Base-by-base conservation (phyloP, 2,113 vertebrate genomes). In the Apistogramma diplotaenia region DNA sequence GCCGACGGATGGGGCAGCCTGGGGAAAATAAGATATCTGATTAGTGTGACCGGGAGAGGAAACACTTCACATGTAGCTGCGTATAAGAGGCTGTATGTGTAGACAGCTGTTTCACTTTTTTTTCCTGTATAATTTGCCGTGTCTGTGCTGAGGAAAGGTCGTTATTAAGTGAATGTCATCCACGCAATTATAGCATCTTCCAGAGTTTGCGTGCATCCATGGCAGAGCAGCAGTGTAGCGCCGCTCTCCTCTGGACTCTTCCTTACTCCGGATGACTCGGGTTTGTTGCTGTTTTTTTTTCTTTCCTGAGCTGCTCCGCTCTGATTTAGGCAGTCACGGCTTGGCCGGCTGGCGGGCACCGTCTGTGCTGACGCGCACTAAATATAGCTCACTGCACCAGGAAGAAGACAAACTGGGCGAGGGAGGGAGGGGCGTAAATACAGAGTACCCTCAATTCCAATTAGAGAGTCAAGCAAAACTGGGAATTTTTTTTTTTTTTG, bases 341-440 rank as follows among this genome's bases (percentile, higher is more conserved):
- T 85, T 79, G 85, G 82, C 88, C 46, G 79, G 85, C 93, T 87
- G 89, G 85, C 72, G 86, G 88, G 90, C 79, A 89, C 84, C 72
- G 85, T 89, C 89, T 91, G 88, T 81, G 72, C 85, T 40, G 71
- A 61, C 84, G 80, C 76, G 57, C 61, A 7, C 86, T 94, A 93
- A 92, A 93, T 93, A 91, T 93, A 94, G 90, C 86, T 79, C 89
- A 70, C 84, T 91, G 89, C 91, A 89, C 81, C 89, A 91, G 90
- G 83, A 92, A 88, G 90, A 87, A 87, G 87, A 83, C 83, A 37
- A 87, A 75, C 83, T 55, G 25, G 40, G 55, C 56, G 73, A 61
- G 70, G 70, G 81, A 72, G 74, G 81, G 90, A 76, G 87, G 75
- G 85, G 18, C 31, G 19, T 89, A 93, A 92, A 92, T 93, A 90